These are phyloP conservation scores for Pseudorhombus dupliciocellatus DNA, from an alignment of 2,113 vertebrate species.

Conservation along the genomic window DNA sequence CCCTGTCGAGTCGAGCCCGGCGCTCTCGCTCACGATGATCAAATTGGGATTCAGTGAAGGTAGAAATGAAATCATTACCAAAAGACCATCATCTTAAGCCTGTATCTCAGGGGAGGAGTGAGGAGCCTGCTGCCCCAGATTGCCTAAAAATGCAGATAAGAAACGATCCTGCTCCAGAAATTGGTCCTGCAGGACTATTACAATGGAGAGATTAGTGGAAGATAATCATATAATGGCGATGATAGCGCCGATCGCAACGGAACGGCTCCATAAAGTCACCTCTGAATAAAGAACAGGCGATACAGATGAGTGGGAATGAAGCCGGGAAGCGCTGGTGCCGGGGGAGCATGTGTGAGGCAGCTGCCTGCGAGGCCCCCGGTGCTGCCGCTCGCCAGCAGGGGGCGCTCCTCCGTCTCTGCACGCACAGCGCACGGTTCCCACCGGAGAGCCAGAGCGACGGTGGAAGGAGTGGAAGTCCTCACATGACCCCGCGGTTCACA, in stretches of 20 bases:
- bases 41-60: constrained; percentile 60
- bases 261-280: constrained; percentile 67
- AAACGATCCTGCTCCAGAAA: constrained; percentile 65
- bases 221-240: constrained; percentile 71
- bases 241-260: constrained; percentile 56
- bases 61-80: constrained; percentile 72
- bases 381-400: constrained; percentile 66
- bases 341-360: constrained; percentile 30
- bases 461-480: constrained; percentile 73
- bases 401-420: constrained; percentile 62
- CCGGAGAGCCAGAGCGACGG: constrained; percentile 28
- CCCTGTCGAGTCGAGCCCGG: background rate
- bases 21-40: constrained; percentile 43
- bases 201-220: constrained; percentile 61
- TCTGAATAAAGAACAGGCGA: constrained; percentile 63
- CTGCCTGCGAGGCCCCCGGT: constrained; percentile 2
- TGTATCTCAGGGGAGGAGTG: constrained; percentile 63
- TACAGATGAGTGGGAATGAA: constrained; percentile 46
- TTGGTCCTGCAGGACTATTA: constrained; percentile 71
- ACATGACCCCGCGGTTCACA: constrained; percentile 74
- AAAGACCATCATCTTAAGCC: constrained; percentile 69
- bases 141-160: constrained; percentile 75
- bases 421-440: constrained; percentile 20
- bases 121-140: constrained; percentile 65
- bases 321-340: constrained; percentile 21